Base-by-base conservation (phyloP, 2,113 vertebrate genomes). In the Trochalopteron elliotii region DNA sequence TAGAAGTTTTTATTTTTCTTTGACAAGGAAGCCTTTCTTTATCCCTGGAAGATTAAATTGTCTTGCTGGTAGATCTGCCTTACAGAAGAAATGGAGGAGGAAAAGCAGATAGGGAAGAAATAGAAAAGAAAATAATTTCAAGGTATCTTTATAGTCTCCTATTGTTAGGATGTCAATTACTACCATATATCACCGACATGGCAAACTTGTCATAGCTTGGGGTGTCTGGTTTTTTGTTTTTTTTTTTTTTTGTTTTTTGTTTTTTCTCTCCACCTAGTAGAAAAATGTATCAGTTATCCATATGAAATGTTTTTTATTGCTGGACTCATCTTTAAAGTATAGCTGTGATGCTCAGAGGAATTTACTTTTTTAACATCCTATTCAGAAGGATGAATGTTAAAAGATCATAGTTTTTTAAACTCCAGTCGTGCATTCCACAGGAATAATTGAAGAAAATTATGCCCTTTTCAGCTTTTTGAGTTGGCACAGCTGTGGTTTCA, bases 1-100 rank as follows among this genome's bases (percentile, higher is more conserved):
- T 52, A 61, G 87, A 93, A 89, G 75, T 95, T 96, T 94, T 91
- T 95, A 77, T 94, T 93, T 95, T 92, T 83, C 70, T 85, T 85
- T 85, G 90, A 80, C 75, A 83, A 87, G 63, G 86, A 89, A 70
- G 78, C 45, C 40, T 96, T 95, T 72, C 77, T 94, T 96, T 96
- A 80, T 94, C 52, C 70, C 40, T 3, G 21, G 72, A 93, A 93
- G 87, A 94, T 93, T 95, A 96, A 95, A 95, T 84, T 96, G 94
- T 91, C 85, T 93, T 83, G 60, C 78, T 91, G 78, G 93, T 83
- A 93, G 83, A 89, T 93, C 71, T 93, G 82, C 75, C 85, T 94
- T 56, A 69, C 49, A 93, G 93, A 92, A 77, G 88, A 95, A 93
- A 81, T 21, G 3, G 71, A 90, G 71, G 49, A 95, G 35, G 80